phyloP scores from a whole-genome alignment of 2,888 invertebrate species.

The Andrena praecox region DNA sequence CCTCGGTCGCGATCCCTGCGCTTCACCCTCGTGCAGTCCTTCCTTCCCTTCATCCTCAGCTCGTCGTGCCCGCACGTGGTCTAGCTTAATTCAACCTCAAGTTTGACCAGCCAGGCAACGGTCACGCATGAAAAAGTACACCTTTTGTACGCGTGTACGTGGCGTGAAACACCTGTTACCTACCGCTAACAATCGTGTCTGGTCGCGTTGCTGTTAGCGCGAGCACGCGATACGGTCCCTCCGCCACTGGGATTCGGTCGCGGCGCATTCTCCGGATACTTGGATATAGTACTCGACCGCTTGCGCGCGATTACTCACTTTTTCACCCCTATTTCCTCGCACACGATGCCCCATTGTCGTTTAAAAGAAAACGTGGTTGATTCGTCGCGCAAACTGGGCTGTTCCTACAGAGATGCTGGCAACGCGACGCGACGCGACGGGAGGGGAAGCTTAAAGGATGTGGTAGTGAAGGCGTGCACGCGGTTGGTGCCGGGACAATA shows the following conservation, averaged over 20 bases:
- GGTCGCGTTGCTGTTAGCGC: background rate
- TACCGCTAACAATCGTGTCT: background rate
- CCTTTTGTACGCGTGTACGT: background rate
- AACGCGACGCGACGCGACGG: too few species aligned
- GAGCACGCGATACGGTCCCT: background rate
- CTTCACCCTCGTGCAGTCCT: conserved; percentile 5
- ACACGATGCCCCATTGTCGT: background rate
- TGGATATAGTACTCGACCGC: too few species aligned
- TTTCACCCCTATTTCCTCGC: background rate
- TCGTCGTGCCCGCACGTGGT: background rate
- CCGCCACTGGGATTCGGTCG: too few species aligned
- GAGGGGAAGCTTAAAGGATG: too few species aligned
- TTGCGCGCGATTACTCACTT: background rate
- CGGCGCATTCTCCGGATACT: too few species aligned
- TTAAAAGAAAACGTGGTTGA: background rate
- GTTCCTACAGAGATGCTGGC: too few species aligned
- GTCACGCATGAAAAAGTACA: conserved; percentile 1
- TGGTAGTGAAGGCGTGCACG: background rate
- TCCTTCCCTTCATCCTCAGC: too few species aligned
- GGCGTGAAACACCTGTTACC: conserved; percentile 8
- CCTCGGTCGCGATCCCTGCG: background rate
- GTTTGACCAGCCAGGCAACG: background rate
- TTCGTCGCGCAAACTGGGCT: background rate
- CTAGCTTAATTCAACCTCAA: conserved; percentile 9
- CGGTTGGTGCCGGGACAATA: conserved; percentile 20